These are phyloP conservation scores for Clamator glandarius DNA, from an alignment of 2,797 vertebrate genomes.

Conservation along the genomic window DNA sequence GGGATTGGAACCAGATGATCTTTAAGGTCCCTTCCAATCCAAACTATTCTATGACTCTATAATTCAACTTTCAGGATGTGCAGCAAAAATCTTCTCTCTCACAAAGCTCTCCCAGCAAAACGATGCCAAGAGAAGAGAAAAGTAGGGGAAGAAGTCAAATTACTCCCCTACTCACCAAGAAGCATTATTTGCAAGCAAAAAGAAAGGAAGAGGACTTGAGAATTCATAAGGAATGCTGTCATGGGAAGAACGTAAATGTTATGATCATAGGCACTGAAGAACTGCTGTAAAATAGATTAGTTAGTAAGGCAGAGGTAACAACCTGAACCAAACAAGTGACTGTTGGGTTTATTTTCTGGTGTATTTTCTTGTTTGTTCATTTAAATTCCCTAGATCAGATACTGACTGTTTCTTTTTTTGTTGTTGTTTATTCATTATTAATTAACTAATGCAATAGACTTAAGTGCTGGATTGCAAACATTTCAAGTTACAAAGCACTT, in stretches of 20 bases:
- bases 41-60: too few relatives aligned
- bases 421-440: not conserved
- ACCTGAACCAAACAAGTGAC: not conserved
- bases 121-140: not conserved
- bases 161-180: not conserved
- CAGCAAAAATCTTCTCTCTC: not conserved
- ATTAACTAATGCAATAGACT: not conserved
- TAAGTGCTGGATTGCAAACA: not conserved
- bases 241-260: constrained; percentile 13
- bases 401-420: not conserved
- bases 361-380: rapidly evolving
- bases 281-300: not conserved
- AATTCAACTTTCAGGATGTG: not conserved
- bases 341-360: not conserved
- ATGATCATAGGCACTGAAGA: not conserved
- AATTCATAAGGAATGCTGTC: not conserved
- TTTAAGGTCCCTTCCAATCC: too few relatives aligned
- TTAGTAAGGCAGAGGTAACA: not conserved
- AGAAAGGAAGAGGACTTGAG: not conserved
- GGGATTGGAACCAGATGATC: too few relatives aligned
- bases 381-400: not conserved
- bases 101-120: not conserved
- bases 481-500: not conserved
- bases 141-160: not conserved
- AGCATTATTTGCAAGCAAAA: not conserved